Evolutionary conservation across 2,888 invertebrate species (phyloP).

Genomic region (Ctena decussata): DNA sequence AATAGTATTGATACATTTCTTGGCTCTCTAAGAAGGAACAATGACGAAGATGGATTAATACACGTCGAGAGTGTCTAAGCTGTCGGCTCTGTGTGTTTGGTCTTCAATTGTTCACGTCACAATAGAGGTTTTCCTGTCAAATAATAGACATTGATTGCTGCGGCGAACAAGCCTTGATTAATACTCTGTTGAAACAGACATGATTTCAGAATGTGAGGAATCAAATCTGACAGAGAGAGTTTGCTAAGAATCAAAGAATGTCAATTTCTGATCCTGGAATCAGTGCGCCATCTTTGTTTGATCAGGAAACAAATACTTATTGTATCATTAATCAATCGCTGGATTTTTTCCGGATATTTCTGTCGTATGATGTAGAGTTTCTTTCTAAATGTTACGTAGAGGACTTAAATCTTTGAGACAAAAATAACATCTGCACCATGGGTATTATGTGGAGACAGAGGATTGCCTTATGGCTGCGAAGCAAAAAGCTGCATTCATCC

Average conservation of each 20-base stretch:
- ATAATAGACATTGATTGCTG: constrained; percentile 18
- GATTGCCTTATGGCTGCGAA: too few relatives aligned
- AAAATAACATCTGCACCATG: too few relatives aligned
- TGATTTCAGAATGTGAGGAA: constrained; percentile 4
- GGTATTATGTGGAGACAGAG: too few relatives aligned
- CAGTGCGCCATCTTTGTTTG: not conserved
- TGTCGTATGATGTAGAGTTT: too few relatives aligned
- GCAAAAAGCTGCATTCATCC: too few relatives aligned
- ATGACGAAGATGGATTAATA: constrained; percentile 6
- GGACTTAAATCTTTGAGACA: too few relatives aligned
- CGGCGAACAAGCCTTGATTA: constrained; percentile 34
- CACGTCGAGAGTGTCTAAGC: not conserved
- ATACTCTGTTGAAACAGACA: constrained; percentile 32
- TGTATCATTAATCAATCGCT: constrained; percentile 58
- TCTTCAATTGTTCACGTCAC: constrained; percentile 43
- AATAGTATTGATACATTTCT: not conserved
- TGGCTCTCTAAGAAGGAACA: not conserved
- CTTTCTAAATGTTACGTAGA: too few relatives aligned
- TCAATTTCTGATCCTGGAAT: not conserved
- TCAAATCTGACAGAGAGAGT: constrained; percentile 38
- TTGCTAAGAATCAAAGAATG: constrained; percentile 14
- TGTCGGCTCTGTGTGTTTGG: not conserved
- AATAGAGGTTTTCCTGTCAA: constrained; percentile 12
- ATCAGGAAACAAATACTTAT: constrained; percentile 38
- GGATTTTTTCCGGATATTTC: not conserved